Percentiles rank a stretch among this genome's conserved stretches.
These are phyloP conservation scores for Leptinotarsa tumamoca DNA, from an alignment of 2,888 invertebrate species.

Conservation along the genomic window DNA sequence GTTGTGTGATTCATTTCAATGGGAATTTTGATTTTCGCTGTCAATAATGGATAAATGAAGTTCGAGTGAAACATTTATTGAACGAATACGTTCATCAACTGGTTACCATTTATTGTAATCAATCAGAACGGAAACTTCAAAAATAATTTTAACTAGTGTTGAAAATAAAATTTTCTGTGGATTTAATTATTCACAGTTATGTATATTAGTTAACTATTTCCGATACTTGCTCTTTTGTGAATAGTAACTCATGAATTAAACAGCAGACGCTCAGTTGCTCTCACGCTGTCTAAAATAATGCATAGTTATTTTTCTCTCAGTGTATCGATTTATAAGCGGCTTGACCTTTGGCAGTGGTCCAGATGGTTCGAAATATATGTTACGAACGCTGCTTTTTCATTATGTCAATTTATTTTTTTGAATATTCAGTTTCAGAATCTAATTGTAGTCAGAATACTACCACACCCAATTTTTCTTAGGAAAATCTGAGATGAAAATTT, in stretches of 20 bases:
- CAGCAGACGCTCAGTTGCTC: constrained; percentile 2
- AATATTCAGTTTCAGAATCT: not conserved
- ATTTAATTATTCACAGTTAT: not conserved
- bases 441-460: not conserved
- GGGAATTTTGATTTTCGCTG: too few species aligned
- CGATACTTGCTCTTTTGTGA: not conserved
- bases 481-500: too few species aligned
- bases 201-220: not conserved
- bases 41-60: too few species aligned
- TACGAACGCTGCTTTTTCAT: not conserved
- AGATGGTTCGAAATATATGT: constrained; percentile 8
- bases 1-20: too few species aligned
- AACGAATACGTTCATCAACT: too few species aligned
- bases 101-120: too few species aligned
- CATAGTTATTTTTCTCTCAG: constrained; percentile 27
- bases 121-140: too few species aligned
- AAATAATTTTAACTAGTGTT: not conserved
- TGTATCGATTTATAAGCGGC: constrained; percentile 31
- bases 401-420: not conserved
- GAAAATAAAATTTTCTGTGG: too few species aligned
- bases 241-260: not conserved
- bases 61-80: too few species aligned
- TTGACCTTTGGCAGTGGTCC: constrained; percentile 33
- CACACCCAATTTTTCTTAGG: too few species aligned
- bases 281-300: constrained; percentile 26